A percentile compares a stretch with the other conserved stretches of the same genome.
These are phyloP conservation scores for Miichthys miiuy DNA, from an alignment of 2,797 vertebrate genomes.

Conservation along the genomic window DNA sequence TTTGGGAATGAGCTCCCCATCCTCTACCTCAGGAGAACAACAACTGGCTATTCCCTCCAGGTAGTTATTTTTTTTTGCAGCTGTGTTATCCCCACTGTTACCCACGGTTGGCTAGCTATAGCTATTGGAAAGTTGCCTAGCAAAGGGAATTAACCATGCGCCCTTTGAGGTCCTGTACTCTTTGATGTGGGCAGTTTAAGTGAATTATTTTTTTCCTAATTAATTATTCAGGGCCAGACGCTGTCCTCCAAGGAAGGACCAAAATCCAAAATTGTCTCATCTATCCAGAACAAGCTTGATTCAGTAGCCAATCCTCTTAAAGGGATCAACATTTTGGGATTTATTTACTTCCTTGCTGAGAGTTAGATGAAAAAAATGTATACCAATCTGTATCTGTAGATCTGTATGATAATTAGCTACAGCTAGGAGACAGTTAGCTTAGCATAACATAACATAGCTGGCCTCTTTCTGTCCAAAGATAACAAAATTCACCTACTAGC, in stretches of 20 bases:
- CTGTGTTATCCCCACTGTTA: constrained; percentile 16
- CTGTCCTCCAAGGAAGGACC: no score
- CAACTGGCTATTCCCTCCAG: constrained; percentile 7
- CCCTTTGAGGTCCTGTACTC: background rate
- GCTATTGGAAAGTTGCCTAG: background rate
- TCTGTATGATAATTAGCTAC: background rate
- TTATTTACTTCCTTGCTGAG: background rate
- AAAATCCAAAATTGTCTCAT: background rate
- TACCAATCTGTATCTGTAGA: background rate
- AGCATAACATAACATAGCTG: background rate
- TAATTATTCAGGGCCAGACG: background rate
- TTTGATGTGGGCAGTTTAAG: constrained; percentile 22
- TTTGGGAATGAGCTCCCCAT: background rate
- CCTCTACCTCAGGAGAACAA: background rate
- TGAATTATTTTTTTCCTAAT: constrained; percentile 5
- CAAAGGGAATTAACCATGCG: constrained; percentile 11
- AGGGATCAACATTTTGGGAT: background rate
- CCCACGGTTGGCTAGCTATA: background rate
- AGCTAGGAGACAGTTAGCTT: background rate
- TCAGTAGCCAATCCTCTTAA: background rate
- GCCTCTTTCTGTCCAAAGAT: background rate
- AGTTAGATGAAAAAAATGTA: background rate
- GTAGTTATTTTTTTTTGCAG: background rate
- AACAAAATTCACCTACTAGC: background rate
- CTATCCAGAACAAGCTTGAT: background rate